Evolutionary conservation across 2,797 vertebrate species (phyloP).

Genomic region (Poecilia gillii): DNA sequence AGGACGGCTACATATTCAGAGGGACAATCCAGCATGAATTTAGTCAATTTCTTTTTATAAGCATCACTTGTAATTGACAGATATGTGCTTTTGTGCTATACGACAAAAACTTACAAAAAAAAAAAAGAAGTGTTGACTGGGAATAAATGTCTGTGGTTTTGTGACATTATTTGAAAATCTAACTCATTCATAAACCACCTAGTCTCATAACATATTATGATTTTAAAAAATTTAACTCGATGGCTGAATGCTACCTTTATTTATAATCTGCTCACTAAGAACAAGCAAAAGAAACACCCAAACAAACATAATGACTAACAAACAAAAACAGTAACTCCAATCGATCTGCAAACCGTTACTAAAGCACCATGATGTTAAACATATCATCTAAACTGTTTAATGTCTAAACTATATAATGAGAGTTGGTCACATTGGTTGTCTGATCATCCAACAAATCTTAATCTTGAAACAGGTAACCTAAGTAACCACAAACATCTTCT

Average conservation of each 20-base stretch:
- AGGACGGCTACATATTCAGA: conserved; percentile 43
- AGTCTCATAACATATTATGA: background rate
- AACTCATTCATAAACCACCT: background rate
- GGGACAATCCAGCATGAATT: conserved; percentile 33
- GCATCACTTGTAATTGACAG: conserved; percentile 14
- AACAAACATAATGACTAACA: background rate
- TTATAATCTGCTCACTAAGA: background rate
- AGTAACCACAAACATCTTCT: background rate
- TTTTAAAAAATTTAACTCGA: background rate
- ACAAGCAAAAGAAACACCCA: background rate
- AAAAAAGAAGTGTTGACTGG: background rate
- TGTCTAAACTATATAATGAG: background rate
- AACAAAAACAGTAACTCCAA: background rate
- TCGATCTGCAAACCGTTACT: background rate
- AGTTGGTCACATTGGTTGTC: background rate
- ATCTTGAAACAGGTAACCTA: background rate
- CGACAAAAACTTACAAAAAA: background rate
- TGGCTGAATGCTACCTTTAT: background rate
- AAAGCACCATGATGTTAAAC: background rate
- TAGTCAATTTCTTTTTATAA: background rate
- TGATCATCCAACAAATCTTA: background rate
- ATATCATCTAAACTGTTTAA: background rate
- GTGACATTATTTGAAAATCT: background rate
- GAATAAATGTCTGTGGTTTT: background rate
- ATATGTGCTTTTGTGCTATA: conserved; percentile 21